Conservation (phyloP, 2,888 invertebrate species). For the Mechanitis messenoides region DNA sequence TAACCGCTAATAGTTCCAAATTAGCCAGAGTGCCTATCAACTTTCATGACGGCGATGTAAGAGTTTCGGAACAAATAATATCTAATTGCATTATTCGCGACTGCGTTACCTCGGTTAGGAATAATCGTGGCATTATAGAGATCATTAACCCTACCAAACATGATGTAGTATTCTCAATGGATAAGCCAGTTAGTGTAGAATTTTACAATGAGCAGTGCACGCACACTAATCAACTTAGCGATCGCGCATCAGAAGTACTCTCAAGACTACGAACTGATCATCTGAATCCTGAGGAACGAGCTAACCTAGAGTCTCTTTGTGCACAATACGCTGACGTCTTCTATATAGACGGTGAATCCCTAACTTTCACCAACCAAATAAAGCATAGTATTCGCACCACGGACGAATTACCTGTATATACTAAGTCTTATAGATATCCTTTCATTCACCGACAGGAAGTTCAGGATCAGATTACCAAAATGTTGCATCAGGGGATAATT, state of each 20-base stretch:
- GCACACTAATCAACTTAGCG: conserved; percentile 11
- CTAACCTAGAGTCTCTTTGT: too few species aligned
- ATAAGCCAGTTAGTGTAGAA: conserved; percentile 25
- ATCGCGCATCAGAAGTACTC: conserved; percentile 23
- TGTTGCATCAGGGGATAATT: too few species aligned
- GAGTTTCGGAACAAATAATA: conserved; percentile 21
- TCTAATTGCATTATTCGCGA: conserved; percentile 24
- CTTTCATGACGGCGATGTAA: conserved; percentile 18
- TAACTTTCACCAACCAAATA: too few species aligned
- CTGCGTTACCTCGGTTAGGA: conserved; percentile 30
- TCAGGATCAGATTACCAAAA: too few species aligned
- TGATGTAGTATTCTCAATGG: conserved; percentile 32
- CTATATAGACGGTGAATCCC: too few species aligned
- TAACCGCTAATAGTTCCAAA: conserved; percentile 22
- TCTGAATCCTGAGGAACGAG: too few species aligned
- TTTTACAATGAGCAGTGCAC: conserved; percentile 28
- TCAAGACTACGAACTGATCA: too few species aligned
- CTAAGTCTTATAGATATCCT: too few species aligned
- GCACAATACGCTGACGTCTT: too few species aligned
- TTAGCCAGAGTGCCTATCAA: conserved; percentile 23
- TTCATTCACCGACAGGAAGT: too few species aligned
- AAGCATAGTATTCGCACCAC: too few species aligned
- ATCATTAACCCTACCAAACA: conserved; percentile 27
- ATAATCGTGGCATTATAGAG: conserved; percentile 31
- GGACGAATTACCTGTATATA: too few species aligned